Evolutionary conservation across 1,140 invertebrate genomes (phyloP).

Genomic region (Atta cephalotes): DNA sequence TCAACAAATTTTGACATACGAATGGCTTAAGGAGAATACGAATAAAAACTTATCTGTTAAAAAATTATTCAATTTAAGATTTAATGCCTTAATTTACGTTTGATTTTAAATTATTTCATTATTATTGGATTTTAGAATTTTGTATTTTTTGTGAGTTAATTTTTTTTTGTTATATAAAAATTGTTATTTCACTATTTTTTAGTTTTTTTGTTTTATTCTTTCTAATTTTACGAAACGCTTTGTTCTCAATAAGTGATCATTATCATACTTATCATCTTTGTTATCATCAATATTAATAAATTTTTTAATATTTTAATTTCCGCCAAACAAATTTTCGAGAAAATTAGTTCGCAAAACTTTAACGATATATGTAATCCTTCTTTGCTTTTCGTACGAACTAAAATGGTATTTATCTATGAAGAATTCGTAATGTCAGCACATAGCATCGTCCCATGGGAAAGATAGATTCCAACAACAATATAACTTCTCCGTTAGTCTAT

Average conservation of each 20-base stretch:
- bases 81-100: background rate
- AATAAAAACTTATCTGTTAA: background rate
- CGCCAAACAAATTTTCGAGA: background rate
- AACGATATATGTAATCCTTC: background rate
- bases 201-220: background rate
- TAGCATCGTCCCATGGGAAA: conserved; percentile 27
- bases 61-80: background rate
- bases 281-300: background rate
- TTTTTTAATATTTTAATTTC: background rate
- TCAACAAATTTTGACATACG: background rate
- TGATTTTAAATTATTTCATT: background rate
- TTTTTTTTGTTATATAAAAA: background rate
- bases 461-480: conserved; percentile 64
- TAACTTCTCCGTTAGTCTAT: conserved; percentile 62
- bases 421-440: conserved; percentile 43
- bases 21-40: too few species aligned
- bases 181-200: background rate
- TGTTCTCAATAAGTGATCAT: background rate
- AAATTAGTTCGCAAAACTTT: background rate
- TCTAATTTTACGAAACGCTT: background rate
- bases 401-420: conserved; percentile 38
- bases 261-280: background rate
- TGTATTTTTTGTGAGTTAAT: background rate
- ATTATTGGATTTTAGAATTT: background rate
- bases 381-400: background rate